Evolutionary conservation across 2,888 invertebrate species (phyloP).

Genomic region (Agriopis marginaria): DNA sequence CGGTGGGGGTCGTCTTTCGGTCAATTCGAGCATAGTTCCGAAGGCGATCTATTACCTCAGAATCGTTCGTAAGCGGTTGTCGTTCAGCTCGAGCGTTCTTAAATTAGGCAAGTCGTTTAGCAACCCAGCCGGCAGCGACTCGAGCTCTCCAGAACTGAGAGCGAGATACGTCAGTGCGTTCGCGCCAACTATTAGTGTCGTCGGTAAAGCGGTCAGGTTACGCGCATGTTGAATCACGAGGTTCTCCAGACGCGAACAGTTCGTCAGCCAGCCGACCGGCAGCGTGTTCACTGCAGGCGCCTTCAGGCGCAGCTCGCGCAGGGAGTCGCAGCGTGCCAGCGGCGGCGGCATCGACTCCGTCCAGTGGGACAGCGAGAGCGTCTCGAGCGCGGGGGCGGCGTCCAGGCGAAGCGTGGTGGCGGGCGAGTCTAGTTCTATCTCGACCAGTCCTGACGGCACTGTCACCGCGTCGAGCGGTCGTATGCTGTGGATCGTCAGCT

Average conservation of each 20-base stretch:
- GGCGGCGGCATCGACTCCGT: neutral
- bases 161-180: neutral
- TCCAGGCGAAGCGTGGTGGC: neutral
- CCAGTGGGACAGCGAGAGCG: neutral
- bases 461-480: neutral
- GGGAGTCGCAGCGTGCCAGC: neutral
- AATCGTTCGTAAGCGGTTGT: neutral
- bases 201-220: neutral
- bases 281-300: neutral
- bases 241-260: neutral
- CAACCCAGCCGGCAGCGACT: neutral
- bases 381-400: neutral
- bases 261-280: constrained; percentile 3
- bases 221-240: neutral
- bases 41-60: neutral
- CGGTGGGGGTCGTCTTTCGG: neutral
- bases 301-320: neutral
- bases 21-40: neutral
- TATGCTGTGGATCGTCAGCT: neutral
- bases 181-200: neutral
- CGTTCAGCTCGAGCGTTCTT: neutral
- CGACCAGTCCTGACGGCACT: neutral
- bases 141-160: neutral
- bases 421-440: neutral
- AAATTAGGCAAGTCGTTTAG: neutral